These are phyloP conservation scores for Camelus bactrianus DNA, from an alignment of 2,113 vertebrate genomes.

Conservation along the genomic window DNA sequence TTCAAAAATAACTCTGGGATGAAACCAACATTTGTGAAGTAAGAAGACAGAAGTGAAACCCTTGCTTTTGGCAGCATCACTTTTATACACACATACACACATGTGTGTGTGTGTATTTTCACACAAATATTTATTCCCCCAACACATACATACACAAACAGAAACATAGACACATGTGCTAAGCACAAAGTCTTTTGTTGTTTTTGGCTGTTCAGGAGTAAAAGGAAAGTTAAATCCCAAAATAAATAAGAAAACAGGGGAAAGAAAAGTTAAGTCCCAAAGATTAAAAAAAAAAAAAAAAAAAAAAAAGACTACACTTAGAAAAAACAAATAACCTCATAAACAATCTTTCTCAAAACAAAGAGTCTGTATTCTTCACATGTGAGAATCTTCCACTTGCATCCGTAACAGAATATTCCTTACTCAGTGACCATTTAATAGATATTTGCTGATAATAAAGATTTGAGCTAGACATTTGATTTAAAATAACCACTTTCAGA, in stretches of 20 bases:
- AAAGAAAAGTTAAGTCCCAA: not conserved
- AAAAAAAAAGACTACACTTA: not conserved
- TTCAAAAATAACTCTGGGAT: constrained; percentile 30
- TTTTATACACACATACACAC: not conserved
- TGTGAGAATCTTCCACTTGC: not conserved
- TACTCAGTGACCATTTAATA: not conserved
- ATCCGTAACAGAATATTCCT: not conserved
- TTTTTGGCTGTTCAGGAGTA: not conserved
- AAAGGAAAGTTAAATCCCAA: not conserved
- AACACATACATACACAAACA: not conserved
- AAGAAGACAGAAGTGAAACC: not conserved
- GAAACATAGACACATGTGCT: not conserved
- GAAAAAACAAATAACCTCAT: not conserved
- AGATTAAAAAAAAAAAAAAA: not conserved
- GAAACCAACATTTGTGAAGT: not conserved
- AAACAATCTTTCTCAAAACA: not conserved
- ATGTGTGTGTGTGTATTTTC: too few relatives aligned
- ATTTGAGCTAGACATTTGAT: not conserved
- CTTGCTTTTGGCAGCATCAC: not conserved
- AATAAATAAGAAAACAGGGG: not conserved
- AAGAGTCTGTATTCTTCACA: not conserved
- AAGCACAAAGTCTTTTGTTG: not conserved
- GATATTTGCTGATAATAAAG: not conserved
- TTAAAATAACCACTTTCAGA: not conserved
- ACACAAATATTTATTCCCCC: not conserved